These are phyloP conservation scores for Formica aserva DNA, from an alignment of 2,888 invertebrate genomes.

Conservation along the genomic window DNA sequence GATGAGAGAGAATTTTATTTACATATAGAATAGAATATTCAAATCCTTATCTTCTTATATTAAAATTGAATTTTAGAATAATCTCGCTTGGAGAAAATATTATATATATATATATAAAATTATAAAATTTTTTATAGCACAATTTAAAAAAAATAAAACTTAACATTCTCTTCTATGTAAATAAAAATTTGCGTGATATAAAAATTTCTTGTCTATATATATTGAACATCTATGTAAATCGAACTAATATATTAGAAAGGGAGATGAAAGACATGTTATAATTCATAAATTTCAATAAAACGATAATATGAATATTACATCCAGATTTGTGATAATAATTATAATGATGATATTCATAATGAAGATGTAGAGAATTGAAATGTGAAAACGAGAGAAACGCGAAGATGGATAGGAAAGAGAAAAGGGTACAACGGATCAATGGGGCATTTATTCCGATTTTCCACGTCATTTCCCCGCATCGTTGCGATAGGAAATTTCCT, in stretches of 20 bases:
- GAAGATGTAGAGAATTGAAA: constrained; percentile 9
- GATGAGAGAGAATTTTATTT: background rate
- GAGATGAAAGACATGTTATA: background rate
- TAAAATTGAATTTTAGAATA: constrained; percentile 6
- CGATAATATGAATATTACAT: background rate
- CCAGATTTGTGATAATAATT: constrained; percentile 26
- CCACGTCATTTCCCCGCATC: constrained; percentile 71
- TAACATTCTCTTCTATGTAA: background rate
- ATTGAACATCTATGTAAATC: background rate
- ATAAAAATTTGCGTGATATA: background rate
- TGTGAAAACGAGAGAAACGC: constrained; percentile 2
- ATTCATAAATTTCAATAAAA: background rate
- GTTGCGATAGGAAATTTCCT: constrained; percentile 72
- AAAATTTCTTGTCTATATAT: background rate
- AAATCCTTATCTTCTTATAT: background rate
- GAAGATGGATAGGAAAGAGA: constrained; percentile 42
- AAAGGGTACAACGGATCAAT: constrained; percentile 64
- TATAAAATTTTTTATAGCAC: background rate
- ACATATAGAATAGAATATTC: background rate
- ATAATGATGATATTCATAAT: constrained; percentile 20
- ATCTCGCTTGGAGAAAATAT: constrained; percentile 7
- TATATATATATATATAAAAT: background rate
- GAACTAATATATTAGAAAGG: background rate
- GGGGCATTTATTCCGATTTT: constrained; percentile 71
- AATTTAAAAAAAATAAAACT: background rate